Evolutionary conservation across 1,140 invertebrate species (phyloP), one percentile per base, ranked within the genome.

Genomic region (Tetragonula clypearis): DNA sequence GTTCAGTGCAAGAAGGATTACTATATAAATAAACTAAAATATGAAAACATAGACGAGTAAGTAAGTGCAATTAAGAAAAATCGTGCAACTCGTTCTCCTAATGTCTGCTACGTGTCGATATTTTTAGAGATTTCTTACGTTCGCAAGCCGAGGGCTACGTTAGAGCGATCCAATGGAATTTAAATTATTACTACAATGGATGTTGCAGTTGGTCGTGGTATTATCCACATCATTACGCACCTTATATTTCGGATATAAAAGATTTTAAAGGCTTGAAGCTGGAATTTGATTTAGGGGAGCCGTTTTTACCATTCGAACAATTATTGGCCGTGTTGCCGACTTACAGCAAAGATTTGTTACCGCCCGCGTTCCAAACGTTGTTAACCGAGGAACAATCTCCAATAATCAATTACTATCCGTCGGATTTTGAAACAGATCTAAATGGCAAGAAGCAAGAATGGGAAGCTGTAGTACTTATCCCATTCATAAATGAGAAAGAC

Each of bases 201-300:
- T 98, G 98, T 73, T 97, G 97, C 58, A 99, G 98, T 2, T 99
- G 99, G 99, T 98, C 98, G 35, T 99, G 99, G 99, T 99, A 96
- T 94, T 99, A 99, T 94, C 98, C 98, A 1, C 98, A 98, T 92
- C 99, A 99, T 94, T 99, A 99, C 95, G 98, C 99, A 0, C 99
- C 99, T 0, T 99, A 97, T 92, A 98, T 99, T 72, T 99, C 98
- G 14, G 99, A 99, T 94, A 96, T 99, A 53, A 97, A 96, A 87
- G 96, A 97, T 83, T 99, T 99, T 90, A 95, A 96, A 76, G 93
- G 97, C 89, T 94, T 97, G 30, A 96, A 97, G 85, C 93, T 98
- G 30, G 95, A 97, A 12, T 99, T 98, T 93, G 97, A 99, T 15
- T 91, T 98, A 76, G 98, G 97, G 0, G 96, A 96, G 91, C 99